A percentile compares a stretch with the other conserved stretches of the same genome.
phyloP scores from a whole-genome alignment of 2,888 invertebrate species.

The Hypolimnas misippus region DNA sequence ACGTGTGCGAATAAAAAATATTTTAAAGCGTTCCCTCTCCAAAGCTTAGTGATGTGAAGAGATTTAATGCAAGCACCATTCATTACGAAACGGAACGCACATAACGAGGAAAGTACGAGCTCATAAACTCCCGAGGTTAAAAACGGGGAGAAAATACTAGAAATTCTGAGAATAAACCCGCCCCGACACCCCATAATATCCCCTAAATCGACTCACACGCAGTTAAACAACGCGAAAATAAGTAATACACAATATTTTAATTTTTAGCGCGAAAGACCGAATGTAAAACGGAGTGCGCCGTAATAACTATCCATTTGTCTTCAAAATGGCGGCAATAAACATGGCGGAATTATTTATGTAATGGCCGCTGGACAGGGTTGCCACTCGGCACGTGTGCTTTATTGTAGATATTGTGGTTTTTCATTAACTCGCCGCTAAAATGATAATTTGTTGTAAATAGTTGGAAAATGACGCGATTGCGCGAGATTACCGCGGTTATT shows the following conservation, averaged over 20 bases:
- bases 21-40: conserved; percentile 36
- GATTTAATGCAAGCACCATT: conserved; percentile 58
- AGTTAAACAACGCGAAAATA: conserved; percentile 71
- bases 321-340: conserved; percentile 84
- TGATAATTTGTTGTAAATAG: conserved; percentile 48
- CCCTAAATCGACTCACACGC: conserved; percentile 74
- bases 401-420: conserved; percentile 77
- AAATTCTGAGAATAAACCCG: conserved; percentile 53
- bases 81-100: conserved; percentile 52
- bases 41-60: conserved; percentile 59
- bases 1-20: conserved; percentile 35
- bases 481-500: neutral
- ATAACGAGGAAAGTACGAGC: conserved; percentile 52
- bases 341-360: conserved; percentile 83
- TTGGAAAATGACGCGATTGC: conserved; percentile 14
- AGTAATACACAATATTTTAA: conserved; percentile 83
- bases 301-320: conserved; percentile 84
- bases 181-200: conserved; percentile 53
- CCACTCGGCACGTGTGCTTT: conserved; percentile 77
- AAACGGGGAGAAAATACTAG: conserved; percentile 42
- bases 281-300: conserved; percentile 81
- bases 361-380: conserved; percentile 78
- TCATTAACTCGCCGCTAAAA: conserved; percentile 69
- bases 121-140: conserved; percentile 50
- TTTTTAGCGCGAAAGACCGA: conserved; percentile 74